These are phyloP conservation scores for Xenops minutus DNA, from an alignment of 2,797 vertebrate genomes.

Conservation along the genomic window DNA sequence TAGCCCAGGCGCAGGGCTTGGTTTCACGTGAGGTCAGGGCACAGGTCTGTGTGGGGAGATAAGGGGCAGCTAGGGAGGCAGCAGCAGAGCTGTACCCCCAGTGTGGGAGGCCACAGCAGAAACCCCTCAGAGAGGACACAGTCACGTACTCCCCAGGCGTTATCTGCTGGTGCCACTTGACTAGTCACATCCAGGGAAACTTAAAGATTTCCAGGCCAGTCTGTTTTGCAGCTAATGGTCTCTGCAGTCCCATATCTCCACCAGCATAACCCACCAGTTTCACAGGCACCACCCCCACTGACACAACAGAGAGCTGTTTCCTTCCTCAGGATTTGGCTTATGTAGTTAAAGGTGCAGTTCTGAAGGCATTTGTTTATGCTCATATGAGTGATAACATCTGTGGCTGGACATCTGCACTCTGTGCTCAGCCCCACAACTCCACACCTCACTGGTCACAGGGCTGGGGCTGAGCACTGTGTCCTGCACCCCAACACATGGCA, in stretches of 20 bases:
- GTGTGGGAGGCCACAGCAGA: background rate
- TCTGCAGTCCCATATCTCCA: background rate
- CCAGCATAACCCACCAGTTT: background rate
- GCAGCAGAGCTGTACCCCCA: background rate
- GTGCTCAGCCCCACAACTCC: background rate
- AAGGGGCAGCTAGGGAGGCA: background rate
- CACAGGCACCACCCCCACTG: background rate
- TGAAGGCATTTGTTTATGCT: background rate
- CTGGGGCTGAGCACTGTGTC: background rate
- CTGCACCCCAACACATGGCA: background rate
- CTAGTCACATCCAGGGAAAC: background rate
- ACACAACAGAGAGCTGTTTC: background rate
- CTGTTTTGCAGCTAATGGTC: background rate
- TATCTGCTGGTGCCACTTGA: constrained; percentile 23
- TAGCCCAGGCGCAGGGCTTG: background rate
- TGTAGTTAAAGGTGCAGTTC: background rate
- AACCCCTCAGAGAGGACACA: background rate
- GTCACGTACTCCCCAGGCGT: background rate
- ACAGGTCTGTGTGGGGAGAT: constrained; percentile 6
- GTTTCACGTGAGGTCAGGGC: background rate
- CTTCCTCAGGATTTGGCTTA: background rate
- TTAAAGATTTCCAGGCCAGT: background rate
- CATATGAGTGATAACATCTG: background rate
- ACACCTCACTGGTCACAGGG: fast-evolving
- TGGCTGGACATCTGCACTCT: fast-evolving